These are phyloP conservation scores for Acromyrmex echinatior DNA, from an alignment of 1,140 invertebrate genomes.

Conservation along the genomic window DNA sequence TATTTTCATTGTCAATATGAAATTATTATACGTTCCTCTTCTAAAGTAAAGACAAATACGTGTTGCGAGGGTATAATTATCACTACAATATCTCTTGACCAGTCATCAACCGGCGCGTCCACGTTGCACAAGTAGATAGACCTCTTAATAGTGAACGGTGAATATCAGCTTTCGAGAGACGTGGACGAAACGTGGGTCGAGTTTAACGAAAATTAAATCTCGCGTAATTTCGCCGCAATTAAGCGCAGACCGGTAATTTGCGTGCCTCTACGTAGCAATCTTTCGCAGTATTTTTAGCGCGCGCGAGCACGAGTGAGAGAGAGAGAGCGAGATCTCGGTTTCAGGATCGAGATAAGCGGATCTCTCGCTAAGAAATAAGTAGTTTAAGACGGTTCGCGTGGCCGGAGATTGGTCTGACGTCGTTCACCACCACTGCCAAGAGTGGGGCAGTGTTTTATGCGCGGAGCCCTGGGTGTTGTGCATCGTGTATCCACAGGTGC, in stretches of 20 bases:
- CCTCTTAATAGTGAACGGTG: neutral
- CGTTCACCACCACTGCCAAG: conserved; percentile 57
- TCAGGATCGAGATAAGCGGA: conserved; percentile 75
- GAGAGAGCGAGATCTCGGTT: conserved; percentile 64
- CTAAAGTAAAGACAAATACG: conserved; percentile 15
- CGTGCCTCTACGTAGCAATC: conserved; percentile 54
- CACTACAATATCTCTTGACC: neutral
- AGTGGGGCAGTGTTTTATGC: conserved; percentile 70
- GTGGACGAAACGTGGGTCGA: neutral
- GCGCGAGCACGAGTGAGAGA: conserved; percentile 32
- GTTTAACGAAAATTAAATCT: conserved; percentile 59
- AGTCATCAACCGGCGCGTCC: neutral
- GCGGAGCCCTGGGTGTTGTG: conserved; percentile 60
- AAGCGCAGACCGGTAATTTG: conserved; percentile 60
- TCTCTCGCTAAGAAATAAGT: conserved; percentile 75
- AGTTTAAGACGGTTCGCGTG: conserved; percentile 78
- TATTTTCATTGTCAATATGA: neutral
- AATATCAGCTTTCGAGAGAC: conserved; percentile 20
- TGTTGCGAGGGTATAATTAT: neutral
- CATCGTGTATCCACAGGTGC: conserved; percentile 70
- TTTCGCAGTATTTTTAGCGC: conserved; percentile 69
- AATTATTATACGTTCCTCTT: neutral
- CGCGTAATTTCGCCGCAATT: conserved; percentile 63
- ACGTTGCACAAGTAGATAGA: neutral
- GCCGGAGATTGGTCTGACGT: conserved; percentile 77